A percentile compares a stretch with the other conserved stretches of the same genome.
These are phyloP conservation scores for Maniola hyperantus DNA, from an alignment of 2,888 invertebrate species.

Conservation along the genomic window DNA sequence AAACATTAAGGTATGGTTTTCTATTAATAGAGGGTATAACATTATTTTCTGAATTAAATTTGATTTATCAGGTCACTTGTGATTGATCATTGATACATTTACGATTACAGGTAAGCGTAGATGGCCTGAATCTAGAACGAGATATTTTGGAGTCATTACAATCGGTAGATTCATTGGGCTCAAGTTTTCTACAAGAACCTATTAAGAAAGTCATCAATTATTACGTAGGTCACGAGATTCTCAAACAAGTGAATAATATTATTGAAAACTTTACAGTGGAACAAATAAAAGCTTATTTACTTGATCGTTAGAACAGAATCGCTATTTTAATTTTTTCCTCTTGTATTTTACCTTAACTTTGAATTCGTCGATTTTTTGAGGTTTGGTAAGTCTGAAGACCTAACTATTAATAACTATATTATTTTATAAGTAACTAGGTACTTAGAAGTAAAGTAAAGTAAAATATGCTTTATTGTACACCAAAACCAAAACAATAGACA, in stretches of 20 bases:
- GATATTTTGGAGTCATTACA: conserved; percentile 14
- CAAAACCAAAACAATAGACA: no score
- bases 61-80: neutral
- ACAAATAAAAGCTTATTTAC: conserved; percentile 30
- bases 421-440: no score
- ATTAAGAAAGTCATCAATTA: conserved; percentile 7
- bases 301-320: neutral
- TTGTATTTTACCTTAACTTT: no score
- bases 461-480: no score
- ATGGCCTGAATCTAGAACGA: conserved; percentile 13
- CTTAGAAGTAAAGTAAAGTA: no score
- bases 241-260: conserved; percentile 24
- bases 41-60: neutral
- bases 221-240: conserved; percentile 15
- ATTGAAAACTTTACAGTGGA: conserved; percentile 17
- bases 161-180: neutral
- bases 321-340: no score
- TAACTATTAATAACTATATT: no score
- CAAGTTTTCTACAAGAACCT: neutral
- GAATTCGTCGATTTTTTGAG: no score
- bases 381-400: no score
- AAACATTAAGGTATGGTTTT: conserved; percentile 7
- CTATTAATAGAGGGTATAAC: neutral
- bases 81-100: neutral
- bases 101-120: conserved; percentile 5